phyloP scores from a whole-genome alignment of 2,888 invertebrate species.

The Eupeodes luniger region DNA sequence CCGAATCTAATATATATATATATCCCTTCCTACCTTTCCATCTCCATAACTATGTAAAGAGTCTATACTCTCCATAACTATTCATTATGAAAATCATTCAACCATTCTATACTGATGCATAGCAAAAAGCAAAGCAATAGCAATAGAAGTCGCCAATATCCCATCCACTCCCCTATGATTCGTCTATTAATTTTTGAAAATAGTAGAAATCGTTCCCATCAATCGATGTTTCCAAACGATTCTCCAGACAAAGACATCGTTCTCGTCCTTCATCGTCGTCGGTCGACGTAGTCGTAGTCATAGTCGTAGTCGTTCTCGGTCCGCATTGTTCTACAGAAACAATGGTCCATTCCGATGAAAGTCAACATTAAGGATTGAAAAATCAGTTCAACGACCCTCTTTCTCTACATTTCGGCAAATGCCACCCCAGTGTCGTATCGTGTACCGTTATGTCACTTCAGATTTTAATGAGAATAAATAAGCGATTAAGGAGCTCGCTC shows the following conservation, averaged over 20 bases:
- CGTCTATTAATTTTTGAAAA: constrained; percentile 66
- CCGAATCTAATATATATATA: background rate
- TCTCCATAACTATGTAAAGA: background rate
- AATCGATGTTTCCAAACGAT: constrained; percentile 61
- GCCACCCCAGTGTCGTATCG: constrained; percentile 26
- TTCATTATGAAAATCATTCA: constrained; percentile 55
- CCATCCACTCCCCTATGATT: constrained; percentile 42
- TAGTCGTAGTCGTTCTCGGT: constrained; percentile 6
- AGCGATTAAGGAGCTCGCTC: constrained; percentile 63
- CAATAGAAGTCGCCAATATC: constrained; percentile 53
- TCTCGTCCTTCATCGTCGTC: background rate
- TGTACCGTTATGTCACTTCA: constrained; percentile 62
- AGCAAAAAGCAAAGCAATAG: constrained; percentile 23
- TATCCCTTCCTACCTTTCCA: constrained; percentile 9
- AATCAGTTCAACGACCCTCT: constrained; percentile 71
- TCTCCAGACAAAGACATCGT: constrained; percentile 53
- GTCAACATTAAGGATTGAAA: constrained; percentile 36
- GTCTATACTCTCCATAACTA: constrained; percentile 21
- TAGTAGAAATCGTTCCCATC: constrained; percentile 65
- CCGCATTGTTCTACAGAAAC: constrained; percentile 55
- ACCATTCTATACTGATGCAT: constrained; percentile 20
- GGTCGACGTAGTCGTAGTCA: background rate
- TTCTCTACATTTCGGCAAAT: constrained; percentile 41
- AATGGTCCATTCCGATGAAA: constrained; percentile 43
- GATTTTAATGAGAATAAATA: constrained; percentile 75